Conservation (phyloP, 64 coral and sea anemone species). For the Montipora efflorescens region DNA sequence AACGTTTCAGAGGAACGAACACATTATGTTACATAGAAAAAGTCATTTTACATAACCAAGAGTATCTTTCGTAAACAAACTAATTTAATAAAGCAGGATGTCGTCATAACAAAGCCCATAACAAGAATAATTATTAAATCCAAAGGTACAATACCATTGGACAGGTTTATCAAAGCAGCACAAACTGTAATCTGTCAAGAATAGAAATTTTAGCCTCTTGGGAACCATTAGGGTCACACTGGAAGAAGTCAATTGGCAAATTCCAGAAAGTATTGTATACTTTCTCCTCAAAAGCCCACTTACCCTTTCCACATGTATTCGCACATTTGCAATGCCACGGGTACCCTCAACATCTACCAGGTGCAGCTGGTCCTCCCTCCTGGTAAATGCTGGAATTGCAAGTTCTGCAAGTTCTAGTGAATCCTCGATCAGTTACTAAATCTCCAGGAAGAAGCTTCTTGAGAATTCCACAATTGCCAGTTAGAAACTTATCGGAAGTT, state of each 20-base stretch:
- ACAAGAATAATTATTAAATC: neutral
- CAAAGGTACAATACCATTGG: constrained; percentile 34
- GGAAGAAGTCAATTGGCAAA: constrained; percentile 42
- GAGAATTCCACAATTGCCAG: constrained; percentile 6
- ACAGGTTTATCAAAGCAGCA: neutral
- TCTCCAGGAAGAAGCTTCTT: constrained; percentile 10
- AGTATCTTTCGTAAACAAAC: too few species aligned
- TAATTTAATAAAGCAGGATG: too few species aligned
- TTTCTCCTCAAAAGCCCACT: constrained; percentile 17
- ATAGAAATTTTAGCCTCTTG: neutral
- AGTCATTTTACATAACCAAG: too few species aligned
- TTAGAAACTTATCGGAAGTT: constrained; percentile 25
- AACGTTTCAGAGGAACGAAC: too few species aligned
- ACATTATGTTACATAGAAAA: too few species aligned
- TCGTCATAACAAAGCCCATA: too few species aligned
- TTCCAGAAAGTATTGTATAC: constrained; percentile 37
- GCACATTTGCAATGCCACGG: constrained; percentile 25
- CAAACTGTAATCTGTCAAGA: constrained; percentile 12
- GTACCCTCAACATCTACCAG: neutral
- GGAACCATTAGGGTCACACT: neutral
- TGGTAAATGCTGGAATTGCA: constrained; percentile 35
- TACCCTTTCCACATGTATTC: constrained; percentile 38
- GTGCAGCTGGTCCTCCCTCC: constrained; percentile 6
- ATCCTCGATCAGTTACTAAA: constrained; percentile 5
- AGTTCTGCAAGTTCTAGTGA: constrained; percentile 10